Base-by-base conservation (phyloP, 1,140 invertebrate species). In the Schlechtendalia chinensis region DNA sequence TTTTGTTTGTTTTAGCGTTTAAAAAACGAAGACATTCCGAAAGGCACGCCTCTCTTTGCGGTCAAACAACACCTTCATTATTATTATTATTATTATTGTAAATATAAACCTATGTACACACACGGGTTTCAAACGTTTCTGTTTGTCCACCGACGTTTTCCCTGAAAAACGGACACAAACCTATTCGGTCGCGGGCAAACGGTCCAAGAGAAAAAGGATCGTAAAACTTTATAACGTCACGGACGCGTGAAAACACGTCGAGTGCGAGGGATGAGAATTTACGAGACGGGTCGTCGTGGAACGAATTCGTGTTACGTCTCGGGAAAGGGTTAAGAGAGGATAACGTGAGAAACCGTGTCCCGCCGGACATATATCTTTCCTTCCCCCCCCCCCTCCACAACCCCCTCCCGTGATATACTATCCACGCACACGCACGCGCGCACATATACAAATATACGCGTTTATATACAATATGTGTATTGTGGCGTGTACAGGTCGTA, bases 11-110 rank as follows among this genome's bases (percentile, higher is more conserved):
- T 63, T 39, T 22, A 77, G 39, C 22, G 39, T 45, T 39, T 24
- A 59, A 47, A 24, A 79, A 45, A 50, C 22, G 72, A 58, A 17
- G 72, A 75, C 29, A 79, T 50, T 27, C 58, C 58, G 27, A 17
- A 32, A 19, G 58, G 50, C 75, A 63, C 75, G n/a, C n/a, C n/a
- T n/a, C 75, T 79, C 6, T 47, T 16, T 50, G 39, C 22, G 75
- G 75, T 79, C 75, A 79, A 79, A 79, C 45, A 77, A 72, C 72
- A 59, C 72, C 5, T 59, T 58, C 54, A 45, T 59, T 56, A 77
- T 59, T 56, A 39, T n/a, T n/a, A n/a, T 58, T 29, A 45, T 59
- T 56, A 77, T 59, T 59, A 16, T 32, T 32, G 72, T 75, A 75
- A 56, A 75, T 39, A 27, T 50, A 79, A 59, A 61, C 39, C 22